phyloP scores from a whole-genome alignment of 2,113 vertebrate genomes.

The Dolichotis patagonum region DNA sequence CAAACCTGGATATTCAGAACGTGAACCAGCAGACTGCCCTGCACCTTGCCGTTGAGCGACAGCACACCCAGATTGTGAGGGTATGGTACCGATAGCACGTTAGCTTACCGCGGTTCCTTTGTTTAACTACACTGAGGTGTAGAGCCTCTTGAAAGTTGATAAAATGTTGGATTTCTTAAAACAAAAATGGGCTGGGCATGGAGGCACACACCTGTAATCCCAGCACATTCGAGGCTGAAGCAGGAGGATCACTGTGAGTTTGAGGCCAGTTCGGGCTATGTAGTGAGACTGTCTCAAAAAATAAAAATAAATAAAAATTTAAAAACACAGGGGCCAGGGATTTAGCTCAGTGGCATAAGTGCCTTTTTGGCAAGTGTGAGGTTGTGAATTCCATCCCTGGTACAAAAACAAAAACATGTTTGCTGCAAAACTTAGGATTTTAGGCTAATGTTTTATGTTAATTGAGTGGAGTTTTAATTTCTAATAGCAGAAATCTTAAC shows the following conservation, averaged over 20 bases:
- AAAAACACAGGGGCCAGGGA: neutral
- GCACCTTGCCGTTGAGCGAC: slow-evolving; percentile 97
- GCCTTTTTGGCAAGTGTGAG: too few relatives aligned
- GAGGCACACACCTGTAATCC: neutral
- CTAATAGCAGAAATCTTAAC: slow-evolving; percentile 3
- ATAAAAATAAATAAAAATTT: neutral
- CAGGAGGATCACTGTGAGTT: neutral
- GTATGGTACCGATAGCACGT: slow-evolving; percentile 85
- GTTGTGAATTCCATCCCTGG: too few relatives aligned
- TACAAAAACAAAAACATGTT: neutral
- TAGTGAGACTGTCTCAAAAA: neutral
- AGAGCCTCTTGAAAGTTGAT: slow-evolving; percentile 28
- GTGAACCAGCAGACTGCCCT: slow-evolving; percentile 98
- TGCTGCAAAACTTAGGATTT: neutral
- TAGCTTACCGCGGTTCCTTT: neutral
- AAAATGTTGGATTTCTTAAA: neutral
- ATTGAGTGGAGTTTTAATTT: slow-evolving; percentile 10
- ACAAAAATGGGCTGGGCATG: neutral
- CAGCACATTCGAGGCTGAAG: neutral
- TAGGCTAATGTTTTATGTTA: slow-evolving; percentile 28
- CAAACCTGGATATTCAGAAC: slow-evolving; percentile 99
- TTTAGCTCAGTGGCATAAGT: too few relatives aligned
- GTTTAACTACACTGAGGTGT: neutral
- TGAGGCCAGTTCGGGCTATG: neutral
- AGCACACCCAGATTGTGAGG: slow-evolving; percentile 99